Evolutionary conservation across 1,140 invertebrate genomes (phyloP), one percentile per base, ranked within the genome.

Genomic region (Drosophila kikkawai): DNA sequence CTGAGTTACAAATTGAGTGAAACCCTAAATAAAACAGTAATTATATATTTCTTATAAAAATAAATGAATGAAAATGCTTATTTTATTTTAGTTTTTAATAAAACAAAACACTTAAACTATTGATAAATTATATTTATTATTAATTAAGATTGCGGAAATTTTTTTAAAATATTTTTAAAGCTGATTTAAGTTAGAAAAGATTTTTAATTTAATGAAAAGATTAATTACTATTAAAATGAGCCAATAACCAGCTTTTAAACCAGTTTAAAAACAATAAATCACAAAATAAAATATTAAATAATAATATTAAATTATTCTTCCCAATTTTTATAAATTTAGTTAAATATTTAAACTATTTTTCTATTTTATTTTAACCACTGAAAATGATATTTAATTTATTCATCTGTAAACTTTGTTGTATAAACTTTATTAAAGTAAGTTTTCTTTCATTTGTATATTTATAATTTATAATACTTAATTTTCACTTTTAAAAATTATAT

Each of bases 1-100:
- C 8, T 60, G 37, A 34, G 37, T 37, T 41, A 9, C 22, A 26
- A 37, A 73, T 59, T 39, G 56, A 80, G 58, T 59, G 56, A 6
- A 12, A 17, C 12, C 0, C 12, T n/a, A 22, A 34, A 60, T 12
- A n/a, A 42, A 36, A 4, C 32, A 36, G 47, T 15, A 26, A 48
- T 50, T 29, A 50, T 5, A 29, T 26, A 29, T 48, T 29, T 48
- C 7, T 8, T n/a, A n/a, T 15, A 2, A 12, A 39, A 26, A 0
- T 7, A 15, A 45, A 9, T 12, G 2, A 45, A 19, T 17, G 1
- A 11, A 45, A 6, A 6, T 12, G 26, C 26, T 29, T 7, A 29
- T 6, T 29, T 26, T 26, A 26, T 4, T 26, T 26, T 4, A 26
- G 3, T 26, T 26, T 45, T 45, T 19, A 6, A 17, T 11, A 9